Evolutionary conservation across 2,797 vertebrate genomes (phyloP).

Genomic region (Girardinus metallicus): DNA sequence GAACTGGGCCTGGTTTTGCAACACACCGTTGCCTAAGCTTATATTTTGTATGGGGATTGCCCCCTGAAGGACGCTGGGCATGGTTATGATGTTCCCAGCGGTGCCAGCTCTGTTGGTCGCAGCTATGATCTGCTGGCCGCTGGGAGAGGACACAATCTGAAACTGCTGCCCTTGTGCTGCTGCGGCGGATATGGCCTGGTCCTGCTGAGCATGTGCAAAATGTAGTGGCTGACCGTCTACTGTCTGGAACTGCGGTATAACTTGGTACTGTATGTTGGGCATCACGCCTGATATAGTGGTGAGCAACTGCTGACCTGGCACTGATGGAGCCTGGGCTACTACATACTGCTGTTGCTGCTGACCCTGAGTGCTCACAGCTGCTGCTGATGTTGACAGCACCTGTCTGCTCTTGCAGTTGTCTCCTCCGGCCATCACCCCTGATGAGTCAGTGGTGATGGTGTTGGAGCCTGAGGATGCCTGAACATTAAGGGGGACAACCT

Average conservation of each 20-base stretch:
- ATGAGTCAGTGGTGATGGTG: constrained; percentile 76
- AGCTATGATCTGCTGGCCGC: constrained; percentile 86
- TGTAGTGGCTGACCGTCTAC: constrained; percentile 94
- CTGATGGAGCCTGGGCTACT: constrained; percentile 85
- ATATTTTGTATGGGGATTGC: constrained; percentile 93
- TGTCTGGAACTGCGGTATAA: constrained; percentile 97
- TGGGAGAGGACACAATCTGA: constrained; percentile 85
- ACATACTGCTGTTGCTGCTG: constrained; percentile 88
- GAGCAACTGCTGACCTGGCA: constrained; percentile 92
- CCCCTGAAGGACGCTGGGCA: constrained; percentile 89
- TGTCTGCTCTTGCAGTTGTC: constrained; percentile 66
- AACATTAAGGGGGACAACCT: constrained; percentile 86
- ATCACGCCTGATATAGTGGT: constrained; percentile 89
- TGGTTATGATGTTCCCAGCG: constrained; percentile 80
- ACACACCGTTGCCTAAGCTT: constrained; percentile 85
- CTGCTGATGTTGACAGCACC: constrained; percentile 49
- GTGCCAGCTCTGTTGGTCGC: constrained; percentile 81
- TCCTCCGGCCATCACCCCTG: constrained; percentile 69
- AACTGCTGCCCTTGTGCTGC: constrained; percentile 78
- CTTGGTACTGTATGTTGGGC: constrained; percentile 97
- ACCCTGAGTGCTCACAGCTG: constrained; percentile 71
- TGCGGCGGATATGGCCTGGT: constrained; percentile 55
- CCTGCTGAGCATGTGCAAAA: constrained; percentile 85
- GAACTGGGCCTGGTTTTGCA: constrained; percentile 93
- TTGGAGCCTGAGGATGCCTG: constrained; percentile 76